Base-by-base conservation (phyloP, 2,113 vertebrate species). In the Hucho hucho region DNA sequence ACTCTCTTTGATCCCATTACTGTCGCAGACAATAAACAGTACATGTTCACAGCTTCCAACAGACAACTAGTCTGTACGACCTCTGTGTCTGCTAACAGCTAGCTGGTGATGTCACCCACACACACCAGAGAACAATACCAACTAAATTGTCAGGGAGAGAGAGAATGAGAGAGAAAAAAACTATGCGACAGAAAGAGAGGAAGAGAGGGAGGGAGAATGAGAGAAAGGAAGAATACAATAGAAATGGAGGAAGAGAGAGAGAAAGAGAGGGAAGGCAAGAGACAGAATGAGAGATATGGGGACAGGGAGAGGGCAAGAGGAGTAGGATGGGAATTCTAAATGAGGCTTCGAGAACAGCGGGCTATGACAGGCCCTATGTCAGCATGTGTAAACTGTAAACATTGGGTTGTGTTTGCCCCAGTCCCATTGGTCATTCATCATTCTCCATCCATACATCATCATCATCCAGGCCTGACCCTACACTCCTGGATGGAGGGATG, bases 351-450 rank as follows among this genome's bases (percentile, higher is more conserved):
- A 68, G 64, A 76, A 70, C 66, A 49, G 13, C 61, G 80, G 69
- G 58, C 63, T 63, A 76, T 76, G 71, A 70, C 69, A 43, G 72
- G 59, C 65, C 46, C 46, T 76, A 69, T 66, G 25, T 71, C 49
- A 37, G 64, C 74, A 66, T 68, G 56, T 79, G 81, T 81, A 83
- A 83, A 77, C 64, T 81, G 81, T 81, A 81, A 83, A 75, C 64
- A 77, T 68, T 56, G 68, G 53, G 43, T 66, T 70, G 70, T 69
- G 76, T 79, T 56, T 73, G 71, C 66, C 61, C 58, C 53, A 46
- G 28, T 72, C 71, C 61, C n/a, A 28, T 58, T 72, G 71, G 59
- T 59, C 78, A 70, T 79, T 58, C n/a, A 49, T 81, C 81, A 76
- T 64, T 61, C 46, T 56, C 73, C 16, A 64, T 69, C 72, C 37